These are phyloP conservation scores for Phlogophora meticulosa DNA, from an alignment of 2,888 invertebrate species.

Conservation along the genomic window DNA sequence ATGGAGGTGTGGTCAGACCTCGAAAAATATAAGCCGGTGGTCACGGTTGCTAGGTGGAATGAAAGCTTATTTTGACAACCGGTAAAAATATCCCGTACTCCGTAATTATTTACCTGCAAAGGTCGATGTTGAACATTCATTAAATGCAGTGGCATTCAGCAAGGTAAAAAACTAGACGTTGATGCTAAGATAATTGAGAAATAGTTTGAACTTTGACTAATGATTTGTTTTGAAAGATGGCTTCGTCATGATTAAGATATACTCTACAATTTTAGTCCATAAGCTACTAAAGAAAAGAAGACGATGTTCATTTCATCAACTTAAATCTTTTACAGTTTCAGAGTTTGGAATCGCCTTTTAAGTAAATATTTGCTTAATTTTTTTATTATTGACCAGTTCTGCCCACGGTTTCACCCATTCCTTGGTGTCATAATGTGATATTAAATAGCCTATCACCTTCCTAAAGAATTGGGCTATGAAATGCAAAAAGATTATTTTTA, in stretches of 20 bases:
- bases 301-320: too few relatives aligned
- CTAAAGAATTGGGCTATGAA: too few relatives aligned
- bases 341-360: too few relatives aligned
- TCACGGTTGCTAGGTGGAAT: neutral
- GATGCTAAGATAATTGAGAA: neutral
- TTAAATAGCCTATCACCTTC: too few relatives aligned
- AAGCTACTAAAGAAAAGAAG: too few relatives aligned
- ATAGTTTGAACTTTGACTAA: slow-evolving; percentile 3
- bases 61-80: neutral
- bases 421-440: too few relatives aligned
- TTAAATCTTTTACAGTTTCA: too few relatives aligned
- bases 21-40: neutral
- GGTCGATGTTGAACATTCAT: neutral
- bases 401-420: too few relatives aligned
- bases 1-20: slow-evolving; percentile 10
- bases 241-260: neutral
- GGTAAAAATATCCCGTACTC: neutral
- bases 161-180: neutral
- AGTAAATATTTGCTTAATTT: too few relatives aligned
- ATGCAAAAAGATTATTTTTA: too few relatives aligned
- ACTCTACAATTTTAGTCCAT: too few relatives aligned
- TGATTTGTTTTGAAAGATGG: neutral
- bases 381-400: too few relatives aligned
- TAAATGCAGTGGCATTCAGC: neutral
- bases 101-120: neutral